These are phyloP conservation scores for Otolemur garnettii DNA, from an alignment of 2,113 vertebrate species.

Conservation along the genomic window DNA sequence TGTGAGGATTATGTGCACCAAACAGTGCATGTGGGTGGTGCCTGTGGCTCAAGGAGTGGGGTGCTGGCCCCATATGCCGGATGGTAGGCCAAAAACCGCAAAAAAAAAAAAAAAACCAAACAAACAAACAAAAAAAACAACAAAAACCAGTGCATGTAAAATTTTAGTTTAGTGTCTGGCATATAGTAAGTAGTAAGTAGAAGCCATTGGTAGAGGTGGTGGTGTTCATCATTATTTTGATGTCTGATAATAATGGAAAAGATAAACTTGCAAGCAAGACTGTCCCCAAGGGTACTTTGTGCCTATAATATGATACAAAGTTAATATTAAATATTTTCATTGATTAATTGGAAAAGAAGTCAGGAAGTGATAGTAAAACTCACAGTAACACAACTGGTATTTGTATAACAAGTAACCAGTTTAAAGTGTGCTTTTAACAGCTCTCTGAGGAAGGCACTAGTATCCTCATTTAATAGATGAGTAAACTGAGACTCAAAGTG, in stretches of 20 bases:
- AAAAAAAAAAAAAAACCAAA: no score
- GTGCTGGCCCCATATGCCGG: no score
- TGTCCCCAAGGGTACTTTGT: constrained; percentile 39
- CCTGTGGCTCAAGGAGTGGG: no score
- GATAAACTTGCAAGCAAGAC: background rate
- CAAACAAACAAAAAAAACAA: no score
- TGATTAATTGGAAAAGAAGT: constrained; percentile 68
- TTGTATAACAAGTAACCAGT: constrained; percentile 51
- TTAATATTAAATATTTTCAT: constrained; percentile 61
- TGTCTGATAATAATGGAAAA: background rate
- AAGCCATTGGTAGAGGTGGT: background rate
- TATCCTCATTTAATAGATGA: background rate
- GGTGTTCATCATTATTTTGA: background rate
- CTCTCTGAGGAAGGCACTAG: background rate
- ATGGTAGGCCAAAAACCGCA: no score
- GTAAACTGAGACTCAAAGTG: background rate
- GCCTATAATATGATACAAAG: background rate
- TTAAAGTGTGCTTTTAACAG: background rate
- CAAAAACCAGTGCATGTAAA: background rate
- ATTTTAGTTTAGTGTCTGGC: background rate
- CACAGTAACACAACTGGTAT: background rate
- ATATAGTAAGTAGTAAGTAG: background rate
- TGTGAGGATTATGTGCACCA: background rate
- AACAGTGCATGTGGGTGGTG: no score
- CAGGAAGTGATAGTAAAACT: constrained; percentile 61